Percentiles rank a stretch among this genome's conserved stretches.
Conservation (phyloP, 1,140 invertebrate species). For the Neuroterus valhalla region DNA sequence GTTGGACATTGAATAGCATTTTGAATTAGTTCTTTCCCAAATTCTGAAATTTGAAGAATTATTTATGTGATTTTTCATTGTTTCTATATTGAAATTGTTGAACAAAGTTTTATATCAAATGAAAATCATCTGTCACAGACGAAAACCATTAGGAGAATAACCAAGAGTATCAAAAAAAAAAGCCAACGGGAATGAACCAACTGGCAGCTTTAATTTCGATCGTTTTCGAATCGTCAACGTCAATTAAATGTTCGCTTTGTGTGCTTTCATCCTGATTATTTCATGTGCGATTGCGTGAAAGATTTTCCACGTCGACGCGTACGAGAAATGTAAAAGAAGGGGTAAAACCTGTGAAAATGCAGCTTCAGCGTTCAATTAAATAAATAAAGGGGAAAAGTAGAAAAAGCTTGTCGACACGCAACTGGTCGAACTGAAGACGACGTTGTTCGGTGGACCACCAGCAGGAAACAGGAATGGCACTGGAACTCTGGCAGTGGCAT, state of each 20-base stretch:
- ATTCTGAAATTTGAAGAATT: too few species aligned
- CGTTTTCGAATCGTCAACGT: too few species aligned
- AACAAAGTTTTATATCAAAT: too few species aligned
- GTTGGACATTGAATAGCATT: too few species aligned
- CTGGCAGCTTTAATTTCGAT: too few species aligned
- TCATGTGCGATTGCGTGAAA: neutral
- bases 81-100: too few species aligned
- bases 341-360: slow-evolving; percentile 37
- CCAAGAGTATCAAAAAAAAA: too few species aligned
- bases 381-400: slow-evolving; percentile 38
- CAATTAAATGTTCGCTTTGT: neutral
- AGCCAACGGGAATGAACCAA: too few species aligned
- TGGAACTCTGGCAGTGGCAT: slow-evolving; percentile 33
- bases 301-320: neutral
- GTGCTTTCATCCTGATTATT: neutral
- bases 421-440: slow-evolving; percentile 49
- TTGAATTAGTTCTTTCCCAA: too few species aligned
- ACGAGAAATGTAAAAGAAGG: slow-evolving; percentile 14
- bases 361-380: slow-evolving; percentile 45
- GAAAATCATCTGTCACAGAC: too few species aligned
- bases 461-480: slow-evolving; percentile 47
- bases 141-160: too few species aligned
- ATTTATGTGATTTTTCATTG: too few species aligned
- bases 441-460: slow-evolving; percentile 59
- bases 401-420: slow-evolving; percentile 44